phyloP scores from a whole-genome alignment of 2,888 invertebrate species.

The Cheilosia vernalis region DNA sequence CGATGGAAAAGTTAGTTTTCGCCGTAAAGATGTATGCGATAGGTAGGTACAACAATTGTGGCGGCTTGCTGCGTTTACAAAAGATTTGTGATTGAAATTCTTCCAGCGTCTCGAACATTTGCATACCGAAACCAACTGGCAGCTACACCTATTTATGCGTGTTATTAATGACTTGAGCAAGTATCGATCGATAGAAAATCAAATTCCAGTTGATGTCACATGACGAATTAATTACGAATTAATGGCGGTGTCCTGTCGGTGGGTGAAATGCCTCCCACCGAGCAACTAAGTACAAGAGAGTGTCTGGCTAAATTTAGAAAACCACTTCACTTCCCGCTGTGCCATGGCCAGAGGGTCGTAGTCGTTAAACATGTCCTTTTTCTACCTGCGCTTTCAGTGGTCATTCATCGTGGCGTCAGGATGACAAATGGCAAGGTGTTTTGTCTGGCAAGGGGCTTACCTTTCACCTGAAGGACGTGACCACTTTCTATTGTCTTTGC shows the following conservation, averaged over 20 bases:
- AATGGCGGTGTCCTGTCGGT: constrained; percentile 61
- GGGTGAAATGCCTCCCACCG: constrained; percentile 62
- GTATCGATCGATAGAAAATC: constrained; percentile 53
- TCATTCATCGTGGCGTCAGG: constrained; percentile 66
- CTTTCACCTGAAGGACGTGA: constrained; percentile 53
- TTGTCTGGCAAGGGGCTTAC: constrained; percentile 56
- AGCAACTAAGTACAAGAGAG: constrained; percentile 48
- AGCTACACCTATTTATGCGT: constrained; percentile 55
- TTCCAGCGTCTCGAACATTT: constrained; percentile 43
- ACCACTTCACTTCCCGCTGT: constrained; percentile 67
- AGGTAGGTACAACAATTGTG: neutral
- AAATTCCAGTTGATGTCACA: constrained; percentile 56
- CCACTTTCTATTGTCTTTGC: constrained; percentile 48
- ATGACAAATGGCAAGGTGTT: constrained; percentile 68
- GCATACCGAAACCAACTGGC: constrained; percentile 32
- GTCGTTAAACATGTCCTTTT: constrained; percentile 15
- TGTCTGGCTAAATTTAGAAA: constrained; percentile 53
- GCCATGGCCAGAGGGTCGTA: constrained; percentile 11
- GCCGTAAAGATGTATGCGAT: constrained; percentile 8
- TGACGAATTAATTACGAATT: constrained; percentile 71
- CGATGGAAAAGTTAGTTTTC: constrained; percentile 11
- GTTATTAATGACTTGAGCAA: constrained; percentile 22
- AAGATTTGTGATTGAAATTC: constrained; percentile 68
- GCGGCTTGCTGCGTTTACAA: constrained; percentile 48
- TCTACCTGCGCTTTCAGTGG: constrained; percentile 41